A percentile compares a stretch with the other conserved stretches of the same genome.
Evolutionary conservation across 2,113 vertebrate genomes (phyloP).

Genomic region (Chelonoidis abingdonii): DNA sequence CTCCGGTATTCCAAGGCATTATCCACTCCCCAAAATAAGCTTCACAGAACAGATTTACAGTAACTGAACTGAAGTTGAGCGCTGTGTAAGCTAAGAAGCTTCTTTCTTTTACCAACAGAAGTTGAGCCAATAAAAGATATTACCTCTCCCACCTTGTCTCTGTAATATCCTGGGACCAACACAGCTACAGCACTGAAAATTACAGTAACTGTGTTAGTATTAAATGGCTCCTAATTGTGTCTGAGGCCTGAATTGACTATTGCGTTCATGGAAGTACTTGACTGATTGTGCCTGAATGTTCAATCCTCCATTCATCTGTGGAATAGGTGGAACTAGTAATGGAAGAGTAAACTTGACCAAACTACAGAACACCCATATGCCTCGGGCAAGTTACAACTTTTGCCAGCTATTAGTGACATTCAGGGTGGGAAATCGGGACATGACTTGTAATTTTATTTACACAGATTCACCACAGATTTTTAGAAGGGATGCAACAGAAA

Average conservation of each 20-base stretch:
- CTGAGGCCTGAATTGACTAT: not conserved
- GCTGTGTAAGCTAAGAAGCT: too few relatives aligned
- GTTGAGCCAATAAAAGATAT: not conserved
- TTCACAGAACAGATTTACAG: not conserved
- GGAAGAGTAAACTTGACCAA: not conserved
- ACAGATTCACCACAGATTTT: not conserved
- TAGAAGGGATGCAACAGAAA: not conserved
- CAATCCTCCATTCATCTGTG: not conserved
- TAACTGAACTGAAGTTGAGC: not conserved
- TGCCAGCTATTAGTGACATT: rapidly evolving
- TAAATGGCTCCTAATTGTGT: not conserved
- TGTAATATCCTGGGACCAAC: not conserved
- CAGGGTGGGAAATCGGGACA: not conserved
- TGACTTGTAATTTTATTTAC: not conserved
- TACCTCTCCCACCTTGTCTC: not conserved
- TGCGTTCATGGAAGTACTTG: not conserved
- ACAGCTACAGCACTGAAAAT: not conserved
- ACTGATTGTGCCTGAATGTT: not conserved
- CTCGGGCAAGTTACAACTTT: not conserved
- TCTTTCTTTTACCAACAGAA: too few relatives aligned
- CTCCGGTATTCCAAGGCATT: not conserved
- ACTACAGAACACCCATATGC: not conserved
- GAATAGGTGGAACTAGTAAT: not conserved
- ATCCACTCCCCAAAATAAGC: not conserved
- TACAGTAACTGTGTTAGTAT: not conserved